Evolutionary conservation across 2,888 invertebrate genomes (phyloP).

Genomic region (Caenorhabditis auriculariae): DNA sequence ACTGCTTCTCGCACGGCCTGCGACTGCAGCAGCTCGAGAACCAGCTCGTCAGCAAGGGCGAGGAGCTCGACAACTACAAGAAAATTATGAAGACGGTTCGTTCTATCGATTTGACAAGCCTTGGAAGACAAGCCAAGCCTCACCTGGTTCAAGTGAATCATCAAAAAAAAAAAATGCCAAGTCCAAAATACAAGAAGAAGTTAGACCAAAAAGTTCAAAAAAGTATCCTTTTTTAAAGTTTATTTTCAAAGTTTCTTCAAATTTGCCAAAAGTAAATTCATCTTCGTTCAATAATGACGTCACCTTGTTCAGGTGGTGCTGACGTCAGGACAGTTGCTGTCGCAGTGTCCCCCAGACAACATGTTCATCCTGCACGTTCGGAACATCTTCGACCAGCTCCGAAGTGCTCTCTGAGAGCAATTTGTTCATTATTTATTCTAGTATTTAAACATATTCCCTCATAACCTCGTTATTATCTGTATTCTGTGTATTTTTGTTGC

Average conservation of each 20-base stretch:
- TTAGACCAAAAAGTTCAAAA: constrained; percentile 5
- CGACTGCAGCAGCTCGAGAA: constrained; percentile 34
- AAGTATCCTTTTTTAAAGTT: neutral
- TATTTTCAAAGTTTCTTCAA: constrained; percentile 4
- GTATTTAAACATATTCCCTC: neutral
- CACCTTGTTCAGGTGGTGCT: constrained; percentile 16
- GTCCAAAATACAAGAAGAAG: neutral
- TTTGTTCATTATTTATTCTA: too few species aligned
- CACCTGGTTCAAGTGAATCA: neutral
- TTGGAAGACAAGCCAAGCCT: too few species aligned
- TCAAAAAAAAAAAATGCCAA: neutral
- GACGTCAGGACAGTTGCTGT: constrained; percentile 14
- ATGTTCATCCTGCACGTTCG: constrained; percentile 38
- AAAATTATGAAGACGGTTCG: constrained; percentile 30
- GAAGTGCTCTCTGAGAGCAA: constrained; percentile 22
- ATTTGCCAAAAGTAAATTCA: neutral
- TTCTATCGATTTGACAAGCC: neutral
- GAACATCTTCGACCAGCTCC: constrained; percentile 37
- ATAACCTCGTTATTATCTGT: neutral
- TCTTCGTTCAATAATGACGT: neutral
- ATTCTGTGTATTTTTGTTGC: neutral
- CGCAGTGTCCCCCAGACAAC: constrained; percentile 24
- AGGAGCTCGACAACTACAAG: constrained; percentile 28
- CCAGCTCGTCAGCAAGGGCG: constrained; percentile 25
- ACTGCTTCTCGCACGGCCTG: constrained; percentile 23